These are phyloP conservation scores for Illadopsis cleaveri DNA, from an alignment of 2,113 vertebrate genomes.

Conservation along the genomic window DNA sequence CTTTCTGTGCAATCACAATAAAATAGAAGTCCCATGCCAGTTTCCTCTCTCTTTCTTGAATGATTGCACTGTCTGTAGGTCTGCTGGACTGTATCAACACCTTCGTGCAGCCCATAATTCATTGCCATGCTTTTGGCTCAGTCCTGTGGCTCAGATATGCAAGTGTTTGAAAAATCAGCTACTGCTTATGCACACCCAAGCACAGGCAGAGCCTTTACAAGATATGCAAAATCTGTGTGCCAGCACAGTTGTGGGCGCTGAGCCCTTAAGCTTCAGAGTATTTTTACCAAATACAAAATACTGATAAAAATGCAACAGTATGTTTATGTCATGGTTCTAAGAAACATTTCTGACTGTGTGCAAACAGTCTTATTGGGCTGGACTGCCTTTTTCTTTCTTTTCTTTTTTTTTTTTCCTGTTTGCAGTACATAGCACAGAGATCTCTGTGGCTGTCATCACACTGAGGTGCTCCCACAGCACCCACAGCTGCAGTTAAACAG, in stretches of 20 bases:
- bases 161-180: constrained; percentile 19
- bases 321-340: not conserved
- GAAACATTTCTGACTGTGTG: constrained; percentile 32
- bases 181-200: not conserved
- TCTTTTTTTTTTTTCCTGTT: not conserved
- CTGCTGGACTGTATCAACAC: not conserved
- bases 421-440: not conserved
- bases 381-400: not conserved
- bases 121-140: not conserved
- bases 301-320: constrained; percentile 44
- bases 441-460: not conserved
- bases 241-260: constrained; percentile 33
- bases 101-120: not conserved
- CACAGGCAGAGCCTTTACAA: not conserved
- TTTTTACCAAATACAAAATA: constrained; percentile 13
- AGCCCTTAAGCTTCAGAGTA: constrained; percentile 57
- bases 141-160: not conserved
- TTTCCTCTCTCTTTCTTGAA: not conserved
- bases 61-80: not conserved
- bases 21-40: not conserved
- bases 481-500: not conserved
- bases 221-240: not conserved
- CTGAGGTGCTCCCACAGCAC: not conserved
- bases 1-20: not conserved
- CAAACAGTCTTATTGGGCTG: constrained; percentile 11